Base-by-base conservation (phyloP, 1,140 invertebrate species). In the Stegodyphus mimosarum region DNA sequence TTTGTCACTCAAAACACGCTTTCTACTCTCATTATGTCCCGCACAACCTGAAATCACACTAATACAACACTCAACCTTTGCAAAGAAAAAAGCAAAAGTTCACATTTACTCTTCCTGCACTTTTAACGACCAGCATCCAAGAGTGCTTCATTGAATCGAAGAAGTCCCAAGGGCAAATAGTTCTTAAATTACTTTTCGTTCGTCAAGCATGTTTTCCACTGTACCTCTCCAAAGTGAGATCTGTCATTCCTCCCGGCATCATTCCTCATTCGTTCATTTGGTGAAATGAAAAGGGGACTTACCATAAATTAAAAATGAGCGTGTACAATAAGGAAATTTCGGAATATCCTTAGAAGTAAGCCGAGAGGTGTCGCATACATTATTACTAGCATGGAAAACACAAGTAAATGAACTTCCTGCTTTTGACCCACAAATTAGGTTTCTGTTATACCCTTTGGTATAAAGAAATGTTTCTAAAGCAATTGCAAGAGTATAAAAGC, bases 151-250 rank as follows among this genome's bases (percentile, higher is more conserved):
- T 70, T 79, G 77, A 79, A 70, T 79, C 67, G 11, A 11, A 55
- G 77, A 79, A 70, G 17, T 79, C 77, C 77, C 67, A 6, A 17
- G 77, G 66, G 67, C 64, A 70, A 70, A 70, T 70, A 79, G 51
- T 79, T 79, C 67, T 79, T 71, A 79, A 79, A 79, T 79, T 79
- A 79, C 77, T 79, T 79, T 70, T 67, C 67, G 18, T 70, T 79
- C 67, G 77, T 69, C 66, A 69, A 48, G 66, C 66, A 48, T 69
- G 66, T 48, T 69, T 69, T 72, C 70, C 70, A 51, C 70, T 72
- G 70, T 10, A 17, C 70, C 70, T 51, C 70, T 51, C 52, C 70
- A 72, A 72, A 72, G 70, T 72, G 70, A 72, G 52, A 72, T 72
- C 70, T 72, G 70, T 51, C 70, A 72, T 72, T 72, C 70, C 70